Base-by-base conservation (phyloP, 2,797 vertebrate species). In the Cyclura pinguis region DNA sequence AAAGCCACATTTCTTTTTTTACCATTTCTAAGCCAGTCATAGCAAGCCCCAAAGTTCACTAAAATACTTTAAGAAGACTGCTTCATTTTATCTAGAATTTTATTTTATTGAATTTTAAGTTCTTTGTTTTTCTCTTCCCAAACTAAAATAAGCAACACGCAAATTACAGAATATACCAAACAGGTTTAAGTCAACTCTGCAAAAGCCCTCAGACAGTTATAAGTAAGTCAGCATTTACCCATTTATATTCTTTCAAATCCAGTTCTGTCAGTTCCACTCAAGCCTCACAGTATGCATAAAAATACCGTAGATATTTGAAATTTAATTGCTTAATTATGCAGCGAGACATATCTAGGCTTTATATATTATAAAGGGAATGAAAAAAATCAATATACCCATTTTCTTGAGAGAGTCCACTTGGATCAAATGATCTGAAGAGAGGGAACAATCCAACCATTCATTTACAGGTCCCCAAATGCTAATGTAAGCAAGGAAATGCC, bases 401-500 rank as follows among this genome's bases (percentile, higher is more conserved):
- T 91, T 92, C 84, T 64, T 92, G 55, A 67, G n/a, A 27, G 0
- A 29, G 86, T 92, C 88, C 89, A 52, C 74, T 86, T 83, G 42
- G 35, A 88, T 55, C 78, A 86, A 47, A 42, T 91, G 74, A 84
- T 78, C 88, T 89, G 16, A 3, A 55, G 38, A 24, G 4, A 6
- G 35, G 47, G 47, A 88, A 94, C 88, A 95, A 95, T n/a, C n/a
- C 86, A 77, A 64, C 91, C 83, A 95, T 86, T 95, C 86, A 93
- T 90, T 90, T 78, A 42, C 69, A 14, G 4, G 52, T 77, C 87
- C 2, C 0, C 84, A 90, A 87, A 73, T 86, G 84, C 55, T 85
- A 88, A 16, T 16, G 22, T 72, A 91, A 73, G 80, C 32, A 87
- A 94, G 93, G 89, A 95, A 96, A 96, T 92, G 80, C 89, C 89